Evolutionary conservation across 2,888 invertebrate genomes (phyloP).

Genomic region (Lycaena phlaeas): DNA sequence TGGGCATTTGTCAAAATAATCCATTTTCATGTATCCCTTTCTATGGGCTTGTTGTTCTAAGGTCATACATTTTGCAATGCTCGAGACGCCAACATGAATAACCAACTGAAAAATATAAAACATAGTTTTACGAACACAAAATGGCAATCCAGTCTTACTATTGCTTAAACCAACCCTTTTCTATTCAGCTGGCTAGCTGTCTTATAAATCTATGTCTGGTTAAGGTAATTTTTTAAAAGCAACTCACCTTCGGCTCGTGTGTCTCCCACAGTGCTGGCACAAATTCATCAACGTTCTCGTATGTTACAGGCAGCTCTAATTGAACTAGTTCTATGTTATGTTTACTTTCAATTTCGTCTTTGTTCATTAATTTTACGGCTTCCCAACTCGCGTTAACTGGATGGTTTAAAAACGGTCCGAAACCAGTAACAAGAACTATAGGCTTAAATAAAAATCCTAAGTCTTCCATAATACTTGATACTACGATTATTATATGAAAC

Average conservation of each 20-base stretch:
- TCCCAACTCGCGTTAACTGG: conserved; percentile 88
- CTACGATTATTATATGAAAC: no score
- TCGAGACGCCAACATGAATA: conserved; percentile 86
- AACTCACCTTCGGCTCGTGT: conserved; percentile 78
- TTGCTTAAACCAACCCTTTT: no score
- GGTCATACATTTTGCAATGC: conserved; percentile 72
- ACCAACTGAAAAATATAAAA: conserved; percentile 74
- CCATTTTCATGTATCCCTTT: conserved; percentile 69
- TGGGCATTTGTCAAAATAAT: conserved; percentile 70
- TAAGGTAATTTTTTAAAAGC: no score
- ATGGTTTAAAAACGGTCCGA: conserved; percentile 84
- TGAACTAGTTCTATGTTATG: conserved; percentile 67
- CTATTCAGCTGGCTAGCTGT: no score
- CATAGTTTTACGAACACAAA: not conserved
- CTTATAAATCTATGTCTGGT: no score
- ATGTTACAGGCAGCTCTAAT: conserved; percentile 80
- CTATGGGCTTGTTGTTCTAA: conserved; percentile 80
- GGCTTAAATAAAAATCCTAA: conserved; percentile 34
- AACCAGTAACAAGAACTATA: conserved; percentile 79
- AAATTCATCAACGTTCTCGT: conserved; percentile 76
- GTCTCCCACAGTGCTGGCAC: conserved; percentile 80
- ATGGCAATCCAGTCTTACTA: no score
- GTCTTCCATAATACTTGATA: conserved; percentile 29
- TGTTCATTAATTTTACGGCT: conserved; percentile 77
- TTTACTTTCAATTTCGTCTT: conserved; percentile 62